Evolutionary conservation across 2,113 vertebrate species (phyloP).

Genomic region (Parotia lawesii): DNA sequence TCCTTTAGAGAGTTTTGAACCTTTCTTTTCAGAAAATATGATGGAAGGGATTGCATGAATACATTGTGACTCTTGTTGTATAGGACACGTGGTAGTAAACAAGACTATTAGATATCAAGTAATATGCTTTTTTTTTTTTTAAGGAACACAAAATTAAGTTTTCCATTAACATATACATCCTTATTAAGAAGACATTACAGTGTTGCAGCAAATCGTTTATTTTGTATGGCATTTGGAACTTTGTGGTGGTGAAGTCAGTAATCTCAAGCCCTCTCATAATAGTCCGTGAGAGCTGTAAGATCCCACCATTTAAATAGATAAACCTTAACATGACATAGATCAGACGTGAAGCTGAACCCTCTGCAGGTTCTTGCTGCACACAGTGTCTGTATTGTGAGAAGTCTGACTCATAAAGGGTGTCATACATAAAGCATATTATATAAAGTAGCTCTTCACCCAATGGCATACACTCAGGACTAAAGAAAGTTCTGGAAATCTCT

Average conservation of each 20-base stretch:
- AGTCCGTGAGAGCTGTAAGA: background rate
- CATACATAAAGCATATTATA: slow-evolving; percentile 28
- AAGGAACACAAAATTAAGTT: background rate
- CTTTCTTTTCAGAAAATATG: background rate
- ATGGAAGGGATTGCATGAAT: background rate
- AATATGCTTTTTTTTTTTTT: background rate
- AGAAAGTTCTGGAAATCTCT: background rate
- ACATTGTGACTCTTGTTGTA: background rate
- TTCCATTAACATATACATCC: background rate
- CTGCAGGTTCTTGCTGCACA: background rate
- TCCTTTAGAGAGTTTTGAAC: background rate
- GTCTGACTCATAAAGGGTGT: slow-evolving; percentile 33
- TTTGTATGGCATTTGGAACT: background rate
- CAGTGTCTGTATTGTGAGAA: slow-evolving; percentile 12
- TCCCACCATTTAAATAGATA: background rate
- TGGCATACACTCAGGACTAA: background rate
- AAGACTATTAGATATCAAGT: background rate
- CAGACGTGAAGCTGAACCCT: slow-evolving; percentile 1
- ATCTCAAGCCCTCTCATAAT: background rate
- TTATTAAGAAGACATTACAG: background rate
- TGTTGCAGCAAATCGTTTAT: background rate
- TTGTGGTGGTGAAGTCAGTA: background rate
- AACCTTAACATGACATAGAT: background rate
- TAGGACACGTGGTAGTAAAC: background rate
- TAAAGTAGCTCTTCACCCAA: background rate